Base-by-base conservation (phyloP, 2,888 invertebrate genomes). In the Seira ritae region DNA sequence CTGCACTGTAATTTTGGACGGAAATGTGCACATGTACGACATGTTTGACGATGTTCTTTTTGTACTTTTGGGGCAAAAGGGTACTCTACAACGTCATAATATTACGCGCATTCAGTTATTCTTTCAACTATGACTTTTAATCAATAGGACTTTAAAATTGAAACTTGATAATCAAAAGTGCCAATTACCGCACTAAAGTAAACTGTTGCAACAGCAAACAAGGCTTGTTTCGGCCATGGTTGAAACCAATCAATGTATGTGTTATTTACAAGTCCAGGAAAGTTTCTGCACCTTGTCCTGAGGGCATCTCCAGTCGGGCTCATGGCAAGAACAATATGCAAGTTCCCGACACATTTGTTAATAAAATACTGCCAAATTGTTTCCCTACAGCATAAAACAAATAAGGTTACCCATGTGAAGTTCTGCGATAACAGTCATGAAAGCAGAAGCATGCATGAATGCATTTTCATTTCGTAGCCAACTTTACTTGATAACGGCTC, bases 191-290 rank as follows among this genome's bases (percentile, higher is more conserved):
- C 95, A 88, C 95, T 93, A 0, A 98, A 92, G 89, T 94, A 96
- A 0, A 96, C 95, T 79, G 95, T 95, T 0, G 97, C 97, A 0
- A 98, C 97, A 0, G 97, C 96, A 76, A 94, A 92, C 69, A 98
- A 90, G 0, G 98, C 98, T 90, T 97, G 96, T 87, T 95, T 93
- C 0, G 98, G 97, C 98, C 98, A 98, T 0, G 97, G 95, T 91
- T 96, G 97, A 90, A 97, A 94, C 97, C 97, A 98, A 91, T 98
- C 97, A 86, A 98, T 97, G 55, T 95, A 96, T 0, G 97, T 96
- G 90, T 96, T 96, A 90, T 97, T 97, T 55, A 98, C 96, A 68
- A 98, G 92, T 0, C 97, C 97, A 0, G 98, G 98, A 91, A 97
- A 98, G 91, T 94, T 97, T 87, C 97, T 93, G 90, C 97, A 97